A percentile compares a stretch with the other conserved stretches of the same genome.
Evolutionary conservation across 2,113 vertebrate genomes (phyloP).

Genomic region (Podarcis raffonei): DNA sequence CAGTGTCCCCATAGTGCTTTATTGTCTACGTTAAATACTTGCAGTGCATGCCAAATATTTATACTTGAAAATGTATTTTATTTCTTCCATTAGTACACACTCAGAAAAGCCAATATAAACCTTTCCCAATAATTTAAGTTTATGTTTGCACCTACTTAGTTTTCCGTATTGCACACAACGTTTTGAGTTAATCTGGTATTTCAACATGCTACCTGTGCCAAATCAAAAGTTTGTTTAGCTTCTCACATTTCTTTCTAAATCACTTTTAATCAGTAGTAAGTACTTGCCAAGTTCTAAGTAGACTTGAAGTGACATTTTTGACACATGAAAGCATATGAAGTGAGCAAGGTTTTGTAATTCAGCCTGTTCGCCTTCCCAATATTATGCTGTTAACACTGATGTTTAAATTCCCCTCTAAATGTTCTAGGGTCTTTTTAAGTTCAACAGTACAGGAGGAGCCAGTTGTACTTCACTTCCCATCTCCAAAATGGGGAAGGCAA

Average conservation of each 20-base stretch:
- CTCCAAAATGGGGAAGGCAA: neutral
- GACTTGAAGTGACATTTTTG: neutral
- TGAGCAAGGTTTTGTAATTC: neutral
- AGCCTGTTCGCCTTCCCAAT: neutral
- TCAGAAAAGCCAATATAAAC: neutral
- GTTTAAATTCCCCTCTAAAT: neutral
- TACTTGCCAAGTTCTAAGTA: neutral
- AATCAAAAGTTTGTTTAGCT: neutral
- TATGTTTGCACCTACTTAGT: neutral
- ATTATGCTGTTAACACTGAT: neutral
- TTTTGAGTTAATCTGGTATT: conserved; percentile 14
- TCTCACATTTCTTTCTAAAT: conserved; percentile 4
- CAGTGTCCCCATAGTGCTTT: neutral
- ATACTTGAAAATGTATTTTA: neutral
- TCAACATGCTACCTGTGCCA: neutral
- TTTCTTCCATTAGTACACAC: neutral
- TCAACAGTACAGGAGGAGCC: neutral
- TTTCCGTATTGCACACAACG: neutral
- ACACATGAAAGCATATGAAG: neutral
- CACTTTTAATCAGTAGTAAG: neutral
- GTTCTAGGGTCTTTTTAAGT: neutral
- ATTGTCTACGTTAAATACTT: neutral
- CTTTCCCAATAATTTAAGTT: neutral
- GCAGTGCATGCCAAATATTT: neutral
- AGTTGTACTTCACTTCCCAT: neutral